Conservation (phyloP, 1,140 invertebrate species). For the Trichomalopsis sarcophagae region DNA sequence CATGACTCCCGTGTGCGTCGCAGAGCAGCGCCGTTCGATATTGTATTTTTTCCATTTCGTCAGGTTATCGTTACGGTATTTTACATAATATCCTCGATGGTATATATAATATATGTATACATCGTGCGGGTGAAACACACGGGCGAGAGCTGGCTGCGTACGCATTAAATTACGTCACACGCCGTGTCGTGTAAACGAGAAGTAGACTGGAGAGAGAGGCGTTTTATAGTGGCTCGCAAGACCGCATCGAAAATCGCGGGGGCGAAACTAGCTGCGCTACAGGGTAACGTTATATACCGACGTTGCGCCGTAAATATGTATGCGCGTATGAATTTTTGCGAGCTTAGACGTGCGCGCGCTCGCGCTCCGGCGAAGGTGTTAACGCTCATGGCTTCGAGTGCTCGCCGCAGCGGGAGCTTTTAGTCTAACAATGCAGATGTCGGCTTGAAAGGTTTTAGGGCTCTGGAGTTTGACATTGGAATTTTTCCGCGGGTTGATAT, state of each 20-base stretch:
- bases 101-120: background rate
- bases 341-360: background rate
- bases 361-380: background rate
- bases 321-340: conserved; percentile 25
- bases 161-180: conserved; percentile 25
- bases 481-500: too few relatives aligned
- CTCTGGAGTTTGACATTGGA: background rate
- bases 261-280: background rate
- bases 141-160: too few relatives aligned
- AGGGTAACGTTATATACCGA: background rate
- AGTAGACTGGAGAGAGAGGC: too few relatives aligned
- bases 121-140: background rate
- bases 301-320: background rate
- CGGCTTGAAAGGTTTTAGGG: background rate
- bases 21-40: background rate
- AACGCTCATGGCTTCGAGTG: background rate
- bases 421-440: background rate
- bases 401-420: background rate
- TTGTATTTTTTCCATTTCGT: conserved; percentile 15
- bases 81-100: background rate
- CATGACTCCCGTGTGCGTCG: background rate
- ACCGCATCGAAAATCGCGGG: conserved; percentile 2
- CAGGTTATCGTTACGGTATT: background rate
- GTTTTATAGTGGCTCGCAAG: background rate
- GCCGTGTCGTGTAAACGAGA: background rate